A percentile compares a stretch with the other conserved stretches of the same genome.
phyloP scores from a whole-genome alignment of 2,888 invertebrate species.

The Taenaris catops region DNA sequence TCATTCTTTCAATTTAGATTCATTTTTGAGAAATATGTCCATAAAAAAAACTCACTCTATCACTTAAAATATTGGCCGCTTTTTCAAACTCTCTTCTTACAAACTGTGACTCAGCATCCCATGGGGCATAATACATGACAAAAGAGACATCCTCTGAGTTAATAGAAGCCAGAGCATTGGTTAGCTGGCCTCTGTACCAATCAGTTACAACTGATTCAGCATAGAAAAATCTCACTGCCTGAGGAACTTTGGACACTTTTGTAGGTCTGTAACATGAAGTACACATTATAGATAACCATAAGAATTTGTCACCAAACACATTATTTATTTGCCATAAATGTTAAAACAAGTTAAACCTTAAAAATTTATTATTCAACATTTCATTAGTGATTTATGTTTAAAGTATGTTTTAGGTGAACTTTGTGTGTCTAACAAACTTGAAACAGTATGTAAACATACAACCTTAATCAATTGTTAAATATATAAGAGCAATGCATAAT shows the following conservation, averaged over 20 bases:
- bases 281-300: too few species aligned
- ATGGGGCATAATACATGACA: conserved; percentile 96
- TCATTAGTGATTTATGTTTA: too few species aligned
- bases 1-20: too few species aligned
- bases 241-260: conserved; percentile 62
- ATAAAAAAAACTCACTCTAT: conserved; percentile 81
- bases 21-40: too few species aligned
- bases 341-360: too few species aligned
- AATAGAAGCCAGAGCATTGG: conserved; percentile 80
- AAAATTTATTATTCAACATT: too few species aligned
- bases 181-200: conserved; percentile 88
- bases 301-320: too few species aligned
- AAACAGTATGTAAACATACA: neutral
- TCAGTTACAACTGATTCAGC: conserved; percentile 85
- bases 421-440: too few species aligned
- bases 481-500: too few species aligned
- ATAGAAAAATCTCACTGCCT: conserved; percentile 86
- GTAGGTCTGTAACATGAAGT: conserved; percentile 44
- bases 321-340: too few species aligned
- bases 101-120: conserved; percentile 93
- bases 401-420: too few species aligned
- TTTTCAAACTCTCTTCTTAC: conserved; percentile 87
- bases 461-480: too few species aligned
- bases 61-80: conserved; percentile 84
- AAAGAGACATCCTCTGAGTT: conserved; percentile 87